Evolutionary conservation across 2,888 invertebrate species (phyloP).

Genomic region (Lysandra bellargus): DNA sequence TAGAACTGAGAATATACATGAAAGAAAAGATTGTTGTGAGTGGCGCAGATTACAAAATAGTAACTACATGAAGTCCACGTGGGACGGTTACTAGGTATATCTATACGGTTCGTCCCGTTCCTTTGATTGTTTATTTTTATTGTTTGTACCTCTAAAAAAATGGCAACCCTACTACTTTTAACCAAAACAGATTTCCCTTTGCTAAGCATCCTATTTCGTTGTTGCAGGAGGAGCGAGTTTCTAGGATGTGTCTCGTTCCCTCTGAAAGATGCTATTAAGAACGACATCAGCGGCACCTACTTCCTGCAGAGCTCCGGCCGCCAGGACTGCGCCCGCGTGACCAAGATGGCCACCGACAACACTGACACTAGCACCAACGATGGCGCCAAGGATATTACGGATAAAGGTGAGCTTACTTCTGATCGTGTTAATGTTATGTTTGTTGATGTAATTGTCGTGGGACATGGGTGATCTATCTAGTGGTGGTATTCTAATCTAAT

Average conservation of each 20-base stretch:
- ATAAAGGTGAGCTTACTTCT: constrained; percentile 58
- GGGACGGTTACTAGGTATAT: too few species aligned
- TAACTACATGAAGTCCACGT: too few species aligned
- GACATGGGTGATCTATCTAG: too few species aligned
- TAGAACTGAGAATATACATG: background rate
- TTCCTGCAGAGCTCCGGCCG: constrained; percentile 80
- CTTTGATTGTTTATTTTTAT: background rate
- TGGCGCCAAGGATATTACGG: constrained; percentile 68
- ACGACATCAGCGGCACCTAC: constrained; percentile 84
- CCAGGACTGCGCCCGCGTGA: constrained; percentile 57
- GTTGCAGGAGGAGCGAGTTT: constrained; percentile 94
- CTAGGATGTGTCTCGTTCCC: constrained; percentile 96
- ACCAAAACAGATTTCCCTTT: background rate
- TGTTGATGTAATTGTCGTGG: background rate
- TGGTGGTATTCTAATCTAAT: too few species aligned
- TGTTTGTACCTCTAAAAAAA: background rate
- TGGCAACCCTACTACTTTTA: background rate
- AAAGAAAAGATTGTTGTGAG: too few species aligned
- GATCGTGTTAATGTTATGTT: background rate
- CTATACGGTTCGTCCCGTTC: background rate
- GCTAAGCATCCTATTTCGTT: constrained; percentile 45
- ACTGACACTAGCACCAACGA: constrained; percentile 72
- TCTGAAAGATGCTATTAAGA: constrained; percentile 89
- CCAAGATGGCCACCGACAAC: constrained; percentile 77
- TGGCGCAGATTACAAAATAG: too few species aligned